Conservation (phyloP, 1,140 invertebrate genomes). For the Uloborus diversus region DNA sequence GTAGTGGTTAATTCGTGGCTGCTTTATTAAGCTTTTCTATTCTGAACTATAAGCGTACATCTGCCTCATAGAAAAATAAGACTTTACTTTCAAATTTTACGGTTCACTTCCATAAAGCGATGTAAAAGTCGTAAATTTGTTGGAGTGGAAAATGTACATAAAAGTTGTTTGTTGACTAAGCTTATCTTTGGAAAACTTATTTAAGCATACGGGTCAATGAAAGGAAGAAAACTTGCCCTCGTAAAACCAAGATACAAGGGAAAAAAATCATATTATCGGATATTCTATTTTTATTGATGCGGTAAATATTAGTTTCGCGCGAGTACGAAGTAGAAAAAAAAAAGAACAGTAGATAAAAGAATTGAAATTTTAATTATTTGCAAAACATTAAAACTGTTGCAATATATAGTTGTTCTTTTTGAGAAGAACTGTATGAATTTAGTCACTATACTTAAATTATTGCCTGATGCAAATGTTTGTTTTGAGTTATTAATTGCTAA, state of each 20-base stretch:
- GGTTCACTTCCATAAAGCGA: slow-evolving; percentile 47
- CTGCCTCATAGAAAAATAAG: slow-evolving; percentile 9
- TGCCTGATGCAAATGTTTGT: too few relatives aligned
- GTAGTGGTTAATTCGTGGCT: too few relatives aligned
- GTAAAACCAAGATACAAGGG: background rate
- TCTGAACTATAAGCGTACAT: too few relatives aligned
- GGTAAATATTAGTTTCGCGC: too few relatives aligned
- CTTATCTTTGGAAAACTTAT: slow-evolving; percentile 19
- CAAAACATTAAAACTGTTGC: too few relatives aligned
- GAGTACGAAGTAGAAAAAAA: background rate
- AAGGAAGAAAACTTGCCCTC: slow-evolving; percentile 24
- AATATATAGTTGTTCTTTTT: too few relatives aligned
- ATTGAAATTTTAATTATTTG: background rate
- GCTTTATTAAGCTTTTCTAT: too few relatives aligned
- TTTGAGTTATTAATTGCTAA: too few relatives aligned
- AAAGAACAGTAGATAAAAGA: background rate
- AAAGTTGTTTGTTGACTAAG: slow-evolving; percentile 30
- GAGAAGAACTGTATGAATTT: too few relatives aligned
- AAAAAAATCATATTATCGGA: background rate
- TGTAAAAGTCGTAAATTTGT: slow-evolving; percentile 54
- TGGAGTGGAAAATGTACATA: slow-evolving; percentile 52
- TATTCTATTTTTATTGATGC: too few relatives aligned
- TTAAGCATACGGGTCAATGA: slow-evolving; percentile 42
- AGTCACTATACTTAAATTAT: too few relatives aligned
- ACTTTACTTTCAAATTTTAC: slow-evolving; percentile 48